These are phyloP conservation scores for Trissolcus basalis DNA, from an alignment of 1,140 invertebrate genomes.

Conservation along the genomic window DNA sequence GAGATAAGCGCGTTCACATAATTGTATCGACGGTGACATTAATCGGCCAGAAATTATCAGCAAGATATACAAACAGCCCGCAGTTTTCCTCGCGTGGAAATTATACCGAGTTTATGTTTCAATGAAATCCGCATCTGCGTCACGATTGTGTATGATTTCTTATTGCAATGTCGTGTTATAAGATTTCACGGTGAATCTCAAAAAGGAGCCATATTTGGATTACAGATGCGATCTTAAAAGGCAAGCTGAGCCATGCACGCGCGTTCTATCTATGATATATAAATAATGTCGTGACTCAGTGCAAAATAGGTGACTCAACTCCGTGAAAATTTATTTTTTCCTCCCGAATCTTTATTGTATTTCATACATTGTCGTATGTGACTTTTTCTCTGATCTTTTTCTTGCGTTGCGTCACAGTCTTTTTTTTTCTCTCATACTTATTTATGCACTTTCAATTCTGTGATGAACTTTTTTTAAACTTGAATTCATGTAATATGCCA, in stretches of 20 bases:
- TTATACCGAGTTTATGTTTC: background rate
- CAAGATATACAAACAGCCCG: background rate
- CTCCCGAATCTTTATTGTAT: conserved; percentile 3
- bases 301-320: conserved; percentile 47
- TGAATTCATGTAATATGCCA: too few relatives aligned
- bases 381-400: background rate
- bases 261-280: conserved; percentile 41
- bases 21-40: conserved; percentile 44
- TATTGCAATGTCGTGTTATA: background rate
- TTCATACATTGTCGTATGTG: too few relatives aligned
- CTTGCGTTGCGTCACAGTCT: background rate
- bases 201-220: conserved; percentile 42
- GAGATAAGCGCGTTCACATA: conserved; percentile 29
- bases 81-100: background rate
- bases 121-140: background rate
- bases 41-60: conserved; percentile 30
- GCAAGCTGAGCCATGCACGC: conserved; percentile 20
- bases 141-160: conserved; percentile 24
- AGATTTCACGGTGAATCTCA: conserved; percentile 1
- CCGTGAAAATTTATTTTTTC: conserved; percentile 32
- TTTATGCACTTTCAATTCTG: too few relatives aligned
- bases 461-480: too few relatives aligned
- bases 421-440: too few relatives aligned
- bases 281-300: conserved; percentile 54
- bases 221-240: conserved; percentile 32